These are phyloP conservation scores for Corythornis vintsioides DNA, from an alignment of 2,113 vertebrate genomes.

Conservation along the genomic window DNA sequence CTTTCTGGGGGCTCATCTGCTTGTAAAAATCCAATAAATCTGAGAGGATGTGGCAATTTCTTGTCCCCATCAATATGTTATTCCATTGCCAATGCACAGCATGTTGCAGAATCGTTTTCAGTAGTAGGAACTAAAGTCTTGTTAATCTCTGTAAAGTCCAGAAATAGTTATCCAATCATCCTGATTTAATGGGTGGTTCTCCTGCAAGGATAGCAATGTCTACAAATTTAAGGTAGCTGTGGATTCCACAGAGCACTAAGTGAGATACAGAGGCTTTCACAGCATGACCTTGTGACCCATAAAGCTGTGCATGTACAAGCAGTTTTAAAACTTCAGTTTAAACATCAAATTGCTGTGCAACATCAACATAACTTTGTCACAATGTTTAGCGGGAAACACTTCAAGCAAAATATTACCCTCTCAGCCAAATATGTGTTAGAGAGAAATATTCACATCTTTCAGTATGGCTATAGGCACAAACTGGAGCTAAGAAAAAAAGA, in stretches of 20 bases:
- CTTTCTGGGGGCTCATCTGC: slow-evolving; percentile 35
- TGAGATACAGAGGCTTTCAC: slow-evolving; percentile 58
- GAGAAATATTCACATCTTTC: slow-evolving; percentile 46
- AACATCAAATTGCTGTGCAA: slow-evolving; percentile 51
- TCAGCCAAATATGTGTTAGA: slow-evolving; percentile 38
- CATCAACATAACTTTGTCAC: slow-evolving; percentile 63
- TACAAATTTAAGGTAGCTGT: slow-evolving; percentile 70
- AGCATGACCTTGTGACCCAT: slow-evolving; percentile 65
- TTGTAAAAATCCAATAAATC: slow-evolving; percentile 44
- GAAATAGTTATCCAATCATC: slow-evolving; percentile 61
- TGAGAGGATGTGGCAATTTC: slow-evolving; percentile 30
- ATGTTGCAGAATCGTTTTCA: slow-evolving; percentile 23
- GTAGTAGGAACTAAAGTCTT: slow-evolving; percentile 48
- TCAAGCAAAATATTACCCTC: slow-evolving; percentile 65
- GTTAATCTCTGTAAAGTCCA: slow-evolving; percentile 65
- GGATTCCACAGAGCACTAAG: slow-evolving; percentile 67
- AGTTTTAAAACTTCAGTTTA: slow-evolving; percentile 65
- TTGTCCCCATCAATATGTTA: slow-evolving; percentile 56
- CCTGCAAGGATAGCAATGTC: slow-evolving; percentile 49
- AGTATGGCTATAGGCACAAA: slow-evolving; percentile 35
- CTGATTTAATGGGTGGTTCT: slow-evolving; percentile 65
- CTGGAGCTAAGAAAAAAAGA: not conserved
- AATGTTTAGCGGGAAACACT: slow-evolving; percentile 66
- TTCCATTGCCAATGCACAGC: slow-evolving; percentile 37
- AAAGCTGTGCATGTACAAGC: slow-evolving; percentile 50